Evolutionary conservation across 2,797 vertebrate genomes (phyloP), one percentile per base, ranked within the genome.

Genomic region (Allobates femoralis): DNA sequence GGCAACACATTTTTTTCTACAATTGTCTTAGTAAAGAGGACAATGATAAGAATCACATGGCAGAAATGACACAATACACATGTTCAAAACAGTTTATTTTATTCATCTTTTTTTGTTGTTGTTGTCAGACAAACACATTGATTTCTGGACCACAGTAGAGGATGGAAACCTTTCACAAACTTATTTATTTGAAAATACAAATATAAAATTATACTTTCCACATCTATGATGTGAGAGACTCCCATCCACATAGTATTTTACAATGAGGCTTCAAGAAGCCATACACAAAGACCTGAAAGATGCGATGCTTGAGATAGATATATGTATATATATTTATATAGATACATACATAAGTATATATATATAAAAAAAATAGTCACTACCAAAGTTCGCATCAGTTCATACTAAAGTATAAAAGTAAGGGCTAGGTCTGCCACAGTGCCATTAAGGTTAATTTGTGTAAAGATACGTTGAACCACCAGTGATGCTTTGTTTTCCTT

Each of bases 131-230:
- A 98, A 96, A 99, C 97, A 98, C 97, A 97, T 96, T 96, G 96
- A 99, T 97, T 98, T 98, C 97, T 98, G 97, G 97, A 99, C 97
- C 97, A 98, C 97, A 98, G 97, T 96, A 98, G 97, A 98, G 97
- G 97, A 99, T 98, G 97, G 97, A 98, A 98, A 98, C 96, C 96
- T 98, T 98, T 98, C 96, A 98, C 97, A 98, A 97, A 98, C 96
- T 96, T 97, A 97, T 96, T 97, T 97, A 95, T 98, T 98, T 98
- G 97, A 98, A 98, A 98, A 98, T 98, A 99, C 97, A 98, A 98
- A 98, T 99, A 99, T 99, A 98, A 98, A 98, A 98, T 97, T 98
- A 97, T 97, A 97, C 96, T 98, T 97, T 98, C 96, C 97, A 98
- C 96, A 97, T 98, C 96, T 97, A 97, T 96, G 96, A 97, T 97